A percentile compares a stretch with the other conserved stretches of the same genome.
Evolutionary conservation across 2,113 vertebrate species (phyloP).

Genomic region (Hemibagrus wyckioides): DNA sequence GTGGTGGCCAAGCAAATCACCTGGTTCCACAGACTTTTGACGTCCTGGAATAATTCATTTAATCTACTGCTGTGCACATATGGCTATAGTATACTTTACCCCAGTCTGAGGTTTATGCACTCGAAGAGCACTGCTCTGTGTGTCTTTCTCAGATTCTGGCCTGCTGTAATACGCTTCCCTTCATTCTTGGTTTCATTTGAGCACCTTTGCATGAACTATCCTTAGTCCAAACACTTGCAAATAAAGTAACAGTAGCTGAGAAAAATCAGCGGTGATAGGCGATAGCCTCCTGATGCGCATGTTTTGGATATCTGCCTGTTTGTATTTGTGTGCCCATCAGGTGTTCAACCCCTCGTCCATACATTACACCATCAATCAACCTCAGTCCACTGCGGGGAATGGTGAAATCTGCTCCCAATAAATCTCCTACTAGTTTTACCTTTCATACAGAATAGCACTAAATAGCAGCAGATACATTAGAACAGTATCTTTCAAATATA

Average conservation of each 20-base stretch:
- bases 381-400: constrained; percentile 59
- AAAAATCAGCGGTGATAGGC: constrained; percentile 59
- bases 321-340: constrained; percentile 47
- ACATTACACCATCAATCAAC: constrained; percentile 66
- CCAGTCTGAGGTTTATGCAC: constrained; percentile 33
- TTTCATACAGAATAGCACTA: constrained; percentile 68
- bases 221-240: constrained; percentile 29
- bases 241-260: constrained; percentile 42
- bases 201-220: constrained; percentile 42
- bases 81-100: constrained; percentile 45
- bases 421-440: constrained; percentile 76
- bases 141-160: constrained; percentile 24
- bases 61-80: constrained; percentile 49
- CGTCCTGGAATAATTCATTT: constrained; percentile 55
- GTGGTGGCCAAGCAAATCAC: constrained; percentile 53
- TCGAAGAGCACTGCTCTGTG: constrained; percentile 27
- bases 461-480: constrained; percentile 73
- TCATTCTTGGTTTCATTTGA: constrained; percentile 48
- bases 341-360: constrained; percentile 63
- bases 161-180: constrained; percentile 27
- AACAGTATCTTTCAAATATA: constrained; percentile 75
- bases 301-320: constrained; percentile 60
- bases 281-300: constrained; percentile 65
- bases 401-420: constrained; percentile 66
- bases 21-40: constrained; percentile 48